These are phyloP conservation scores for Eolophus roseicapilla DNA, from an alignment of 2,113 vertebrate genomes.

Conservation along the genomic window DNA sequence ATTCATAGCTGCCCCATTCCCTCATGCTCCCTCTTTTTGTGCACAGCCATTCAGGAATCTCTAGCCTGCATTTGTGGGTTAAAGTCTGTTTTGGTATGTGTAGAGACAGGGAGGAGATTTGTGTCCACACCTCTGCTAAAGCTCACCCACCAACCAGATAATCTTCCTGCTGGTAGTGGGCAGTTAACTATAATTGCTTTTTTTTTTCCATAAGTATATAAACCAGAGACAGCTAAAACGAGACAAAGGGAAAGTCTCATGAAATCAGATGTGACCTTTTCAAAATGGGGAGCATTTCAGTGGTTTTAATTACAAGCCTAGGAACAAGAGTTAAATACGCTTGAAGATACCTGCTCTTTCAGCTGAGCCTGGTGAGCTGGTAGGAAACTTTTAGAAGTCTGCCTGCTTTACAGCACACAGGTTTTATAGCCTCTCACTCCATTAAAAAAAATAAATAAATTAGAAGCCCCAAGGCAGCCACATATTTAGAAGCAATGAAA, in stretches of 20 bases:
- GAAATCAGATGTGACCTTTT: constrained; percentile 66
- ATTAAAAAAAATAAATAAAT: constrained; percentile 77
- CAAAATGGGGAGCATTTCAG: constrained; percentile 44
- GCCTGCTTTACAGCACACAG: constrained; percentile 52
- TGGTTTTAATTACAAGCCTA: constrained; percentile 69
- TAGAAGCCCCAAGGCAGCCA: constrained; percentile 65
- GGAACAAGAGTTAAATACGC: constrained; percentile 1
- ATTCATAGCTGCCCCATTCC: background rate
- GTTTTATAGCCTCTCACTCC: constrained; percentile 71
- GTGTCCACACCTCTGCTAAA: background rate
- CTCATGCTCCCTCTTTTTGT: background rate
- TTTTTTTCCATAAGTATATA: background rate
- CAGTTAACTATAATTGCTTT: background rate
- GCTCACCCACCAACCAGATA: background rate
- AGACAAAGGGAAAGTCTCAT: constrained; percentile 44
- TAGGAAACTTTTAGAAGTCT: constrained; percentile 12
- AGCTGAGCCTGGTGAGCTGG: background rate
- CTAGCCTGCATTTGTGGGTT: background rate
- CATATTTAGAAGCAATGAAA: constrained; percentile 71
- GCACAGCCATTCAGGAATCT: background rate
- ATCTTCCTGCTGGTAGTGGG: background rate
- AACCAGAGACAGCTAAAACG: constrained; percentile 30
- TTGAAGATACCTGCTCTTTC: constrained; percentile 20
- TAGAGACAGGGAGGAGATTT: background rate
- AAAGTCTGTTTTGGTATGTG: background rate